Evolutionary conservation across 2,797 vertebrate genomes (phyloP), one percentile per base, ranked within the genome.

Genomic region (Xenentodon cancila): DNA sequence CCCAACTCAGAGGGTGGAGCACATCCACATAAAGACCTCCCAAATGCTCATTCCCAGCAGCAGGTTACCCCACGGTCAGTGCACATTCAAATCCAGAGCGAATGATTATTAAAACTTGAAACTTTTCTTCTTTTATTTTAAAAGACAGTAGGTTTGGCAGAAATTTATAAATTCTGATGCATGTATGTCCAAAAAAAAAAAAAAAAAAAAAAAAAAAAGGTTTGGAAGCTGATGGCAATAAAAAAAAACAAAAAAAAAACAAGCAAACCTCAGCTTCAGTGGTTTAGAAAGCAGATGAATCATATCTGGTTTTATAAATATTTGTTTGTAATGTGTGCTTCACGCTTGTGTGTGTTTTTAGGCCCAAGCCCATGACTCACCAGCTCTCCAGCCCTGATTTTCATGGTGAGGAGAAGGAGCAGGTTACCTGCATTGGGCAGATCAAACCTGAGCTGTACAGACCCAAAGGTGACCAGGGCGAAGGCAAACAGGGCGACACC

Each of bases 361-460:
- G 93, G 58, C 95, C 96, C 22, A 94, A 96, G 72, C 95, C 95
- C 67, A 93, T 96, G 92, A 96, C 96, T 72, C 96, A 96, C 88
- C 95, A 96, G 90, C 92, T 96, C 83, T 95, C 94, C 81, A 96
- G 93, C 71, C 89, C 96, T 27, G 94, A 95, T 79, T 71, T 95
- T 84, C 94, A 95, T 5, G 89, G 87, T 0, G 96, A 97, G 75
- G 96, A 97, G 75, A 96, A 96, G 84, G 96, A 97, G 59, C 96
- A 97, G 85, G 94, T 94, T 64, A 97, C 95, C 75, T 93, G 95
- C 89, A 97, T 97, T 0, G 96, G 96, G 15, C 96, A 96, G 87
- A 97, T 97, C 82, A 96, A 97, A 70, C 96, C 96, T 0, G 96
- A 97, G 85, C 88, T 97, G 56, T 97, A 97, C 89, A 91, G 95